phyloP scores from a whole-genome alignment of 2,888 invertebrate genomes.

The Scotopteryx bipunctaria region DNA sequence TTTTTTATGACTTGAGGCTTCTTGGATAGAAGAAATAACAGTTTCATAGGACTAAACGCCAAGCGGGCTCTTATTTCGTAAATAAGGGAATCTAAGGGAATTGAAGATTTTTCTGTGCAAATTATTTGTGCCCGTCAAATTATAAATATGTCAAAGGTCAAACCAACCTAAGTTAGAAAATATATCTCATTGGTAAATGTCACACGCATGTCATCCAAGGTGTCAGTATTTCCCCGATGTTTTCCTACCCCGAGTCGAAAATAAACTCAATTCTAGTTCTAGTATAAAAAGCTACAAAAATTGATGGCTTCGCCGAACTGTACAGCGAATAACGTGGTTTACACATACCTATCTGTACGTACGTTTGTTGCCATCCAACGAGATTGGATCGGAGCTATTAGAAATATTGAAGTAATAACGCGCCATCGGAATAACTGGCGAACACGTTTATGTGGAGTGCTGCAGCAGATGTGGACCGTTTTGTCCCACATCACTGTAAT shows the following conservation, averaged over 20 bases:
- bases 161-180: background rate
- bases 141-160: no score
- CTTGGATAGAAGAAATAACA: no score
- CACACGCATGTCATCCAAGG: background rate
- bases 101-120: no score
- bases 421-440: conserved; percentile 36
- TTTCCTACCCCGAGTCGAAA: conserved; percentile 2
- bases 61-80: no score
- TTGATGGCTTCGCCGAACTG: conserved; percentile 19
- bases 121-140: no score
- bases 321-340: conserved; percentile 16
- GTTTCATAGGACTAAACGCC: no score
- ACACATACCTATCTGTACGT: conserved; percentile 17
- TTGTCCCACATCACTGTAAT: conserved; percentile 22
- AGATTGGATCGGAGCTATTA: conserved; percentile 70
- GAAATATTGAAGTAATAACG: conserved; percentile 67
- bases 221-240: background rate
- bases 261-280: conserved; percentile 16
- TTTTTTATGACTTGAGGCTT: no score
- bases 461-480: conserved; percentile 26
- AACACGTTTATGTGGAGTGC: conserved; percentile 34
- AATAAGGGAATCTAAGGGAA: no score
- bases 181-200: background rate
- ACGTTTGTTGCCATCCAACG: conserved; percentile 44
- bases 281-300: conserved; percentile 21